Base-by-base conservation (phyloP, 2,797 vertebrate species). In the Pampus argenteus region DNA sequence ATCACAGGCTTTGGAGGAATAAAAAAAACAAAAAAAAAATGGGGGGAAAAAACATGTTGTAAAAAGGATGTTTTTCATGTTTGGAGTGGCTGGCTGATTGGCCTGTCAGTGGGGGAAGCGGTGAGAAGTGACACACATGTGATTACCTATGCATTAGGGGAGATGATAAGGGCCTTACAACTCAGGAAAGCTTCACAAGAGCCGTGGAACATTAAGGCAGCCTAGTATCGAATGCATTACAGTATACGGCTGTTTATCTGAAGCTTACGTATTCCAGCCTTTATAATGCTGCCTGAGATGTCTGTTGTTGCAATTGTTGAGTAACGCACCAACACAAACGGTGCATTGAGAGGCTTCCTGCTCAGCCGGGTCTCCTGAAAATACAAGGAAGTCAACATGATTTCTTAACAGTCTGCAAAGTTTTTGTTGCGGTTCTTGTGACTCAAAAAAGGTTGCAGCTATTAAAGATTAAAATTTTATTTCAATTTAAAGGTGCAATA, bases 131-230 rank as follows among this genome's bases (percentile, higher is more conserved):
- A 91, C 88, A 93, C 81, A 86, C 84, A 82, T 91, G 89, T 93
- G 90, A 92, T 92, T 93, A 91, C 89, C 89, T 92, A 83, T 91
- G 91, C 88, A 91, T 93, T 92, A 92, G 83, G 65, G 78, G 61
- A 82, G 88, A 85, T 81, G 88, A 91, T 89, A 79, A 87, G 79
- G 79, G 86, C 81, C 88, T 88, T 89, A 85, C 86, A 80, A 76
- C 79, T 79, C 75, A 78, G 66, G 55, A 52, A 76, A 38, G 71
- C 75, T 60, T 81, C 72, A 79, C 77, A 84, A 72, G 79, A 85
- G 83, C 81, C 40, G 63, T 15, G 74, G 51, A 76, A 85, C 78
- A 82, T 71, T 76, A 74, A 58, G 51, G 74, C 68, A 50, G 58
- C 50, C 64, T 26, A 15, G 59, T 45, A 31, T 38, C 1, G 20